Base-by-base conservation (phyloP, 2,113 vertebrate genomes). In the Gavia stellata region DNA sequence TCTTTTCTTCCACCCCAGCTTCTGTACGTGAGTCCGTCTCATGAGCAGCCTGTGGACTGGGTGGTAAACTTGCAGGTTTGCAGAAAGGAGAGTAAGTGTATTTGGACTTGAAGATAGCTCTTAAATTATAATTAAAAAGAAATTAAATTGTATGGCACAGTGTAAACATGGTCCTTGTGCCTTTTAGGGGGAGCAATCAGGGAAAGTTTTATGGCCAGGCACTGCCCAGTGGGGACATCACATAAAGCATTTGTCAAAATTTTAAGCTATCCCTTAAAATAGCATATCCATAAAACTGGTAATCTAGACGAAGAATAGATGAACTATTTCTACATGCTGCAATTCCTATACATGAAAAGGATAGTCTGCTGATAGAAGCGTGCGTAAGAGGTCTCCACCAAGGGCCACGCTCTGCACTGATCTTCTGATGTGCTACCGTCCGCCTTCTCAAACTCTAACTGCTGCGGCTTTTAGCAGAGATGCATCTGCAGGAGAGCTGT, bases 271-370 rank as follows among this genome's bases (percentile, higher is more conserved):
- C 3, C 12, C 21, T 42, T 24, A 58, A 78, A 74, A 67, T 0
- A 36, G 29, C 0, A 0, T 12, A 29, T 3, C 28, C 49, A 20
- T 31, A n/a, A 26, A 56, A 8, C 5, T 13, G 34, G 15, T 4
- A 17, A 3, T 0, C 13, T 1, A 44, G 34, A 25, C 20, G 49
- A 45, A 72, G 50, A 50, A 58, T 16, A 19, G 0, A 3, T 0
- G 3, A 31, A 44, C 61, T 49, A 26, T 56, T 63, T 36, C 58
- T 72, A 19, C 23, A 1, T 3, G 12, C 55, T 87, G 33, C 38
- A 14, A 4, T 59, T 50, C 21, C 24, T 67, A 20, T 6, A 2
- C 1, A 3, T 1, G 17, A 34, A 17, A 45, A 63, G 25, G 21
- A 12, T 0, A 72, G 15, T 3, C 28, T 67, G 40, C 11, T 26